phyloP scores from a whole-genome alignment of 2,888 invertebrate species.

The Dryobota labecula region DNA sequence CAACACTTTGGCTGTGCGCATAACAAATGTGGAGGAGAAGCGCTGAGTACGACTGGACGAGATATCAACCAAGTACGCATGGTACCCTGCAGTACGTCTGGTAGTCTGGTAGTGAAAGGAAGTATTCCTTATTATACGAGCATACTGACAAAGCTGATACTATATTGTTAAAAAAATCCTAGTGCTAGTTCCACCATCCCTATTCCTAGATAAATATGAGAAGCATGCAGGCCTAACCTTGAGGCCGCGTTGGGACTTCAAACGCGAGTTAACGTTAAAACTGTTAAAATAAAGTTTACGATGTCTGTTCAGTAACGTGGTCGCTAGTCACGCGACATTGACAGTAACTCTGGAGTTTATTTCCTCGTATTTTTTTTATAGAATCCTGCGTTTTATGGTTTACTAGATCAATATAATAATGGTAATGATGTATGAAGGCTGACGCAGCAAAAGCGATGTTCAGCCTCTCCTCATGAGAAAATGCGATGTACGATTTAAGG shows the following conservation, averaged over 20 bases:
- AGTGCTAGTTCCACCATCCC: neutral
- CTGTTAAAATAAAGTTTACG: conserved; percentile 53
- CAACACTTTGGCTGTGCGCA: no score
- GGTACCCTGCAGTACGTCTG: no score
- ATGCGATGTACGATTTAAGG: neutral
- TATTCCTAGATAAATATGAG: conserved; percentile 12
- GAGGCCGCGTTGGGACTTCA: conserved; percentile 36
- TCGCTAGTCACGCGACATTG: neutral
- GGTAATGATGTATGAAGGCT: neutral
- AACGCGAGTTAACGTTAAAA: conserved; percentile 17
- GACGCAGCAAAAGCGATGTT: neutral
- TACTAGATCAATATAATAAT: neutral
- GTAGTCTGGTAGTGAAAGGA: no score
- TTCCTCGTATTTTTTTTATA: neutral
- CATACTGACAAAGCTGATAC: no score
- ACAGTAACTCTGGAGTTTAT: conserved; percentile 13
- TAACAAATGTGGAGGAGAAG: no score
- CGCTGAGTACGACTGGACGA: no score
- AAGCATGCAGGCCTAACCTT: conserved; percentile 14
- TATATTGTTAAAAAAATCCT: neutral
- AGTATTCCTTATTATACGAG: no score
- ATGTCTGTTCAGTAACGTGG: conserved; percentile 1
- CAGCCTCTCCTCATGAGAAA: neutral
- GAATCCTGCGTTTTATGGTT: neutral
- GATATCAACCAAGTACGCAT: no score